phyloP scores from a whole-genome alignment of 2,797 vertebrate genomes.

The Tapirus indicus region DNA sequence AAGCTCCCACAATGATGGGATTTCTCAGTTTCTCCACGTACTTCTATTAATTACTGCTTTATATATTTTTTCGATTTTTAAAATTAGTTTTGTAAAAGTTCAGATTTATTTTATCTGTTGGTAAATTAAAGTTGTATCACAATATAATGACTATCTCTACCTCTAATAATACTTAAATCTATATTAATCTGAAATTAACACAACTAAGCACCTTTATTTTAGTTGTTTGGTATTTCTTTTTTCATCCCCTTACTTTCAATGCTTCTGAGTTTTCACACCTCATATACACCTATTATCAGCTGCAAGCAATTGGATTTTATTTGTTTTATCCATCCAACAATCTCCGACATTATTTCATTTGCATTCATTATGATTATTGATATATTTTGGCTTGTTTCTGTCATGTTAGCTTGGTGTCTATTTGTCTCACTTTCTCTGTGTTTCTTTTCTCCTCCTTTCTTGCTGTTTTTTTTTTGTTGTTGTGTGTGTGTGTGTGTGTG shows the following conservation, averaged over 20 bases:
- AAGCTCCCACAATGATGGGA: not conserved
- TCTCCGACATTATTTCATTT: not conserved
- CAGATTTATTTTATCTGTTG: conserved; percentile 16
- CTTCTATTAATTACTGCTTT: not conserved
- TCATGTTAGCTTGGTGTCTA: not conserved
- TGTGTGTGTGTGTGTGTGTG: no score
- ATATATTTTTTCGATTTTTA: not conserved
- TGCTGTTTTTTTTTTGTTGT: not conserved
- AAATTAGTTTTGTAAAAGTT: not conserved
- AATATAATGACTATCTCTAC: not conserved
- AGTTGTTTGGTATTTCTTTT: not conserved
- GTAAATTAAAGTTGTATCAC: not conserved
- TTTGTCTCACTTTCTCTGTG: not conserved
- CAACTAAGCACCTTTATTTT: not conserved
- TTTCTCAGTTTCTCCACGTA: not conserved
- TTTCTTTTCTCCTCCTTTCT: not conserved
- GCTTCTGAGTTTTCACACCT: not conserved
- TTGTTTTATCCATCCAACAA: not conserved
- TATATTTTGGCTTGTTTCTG: not conserved
- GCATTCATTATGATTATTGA: not conserved
- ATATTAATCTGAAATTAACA: not conserved
- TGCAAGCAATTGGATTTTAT: not conserved
- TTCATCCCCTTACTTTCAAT: not conserved
- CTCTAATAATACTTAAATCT: not conserved
- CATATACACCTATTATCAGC: not conserved